Conservation (phyloP, 2,888 invertebrate genomes). For the Teinopalpus imperialis region DNA sequence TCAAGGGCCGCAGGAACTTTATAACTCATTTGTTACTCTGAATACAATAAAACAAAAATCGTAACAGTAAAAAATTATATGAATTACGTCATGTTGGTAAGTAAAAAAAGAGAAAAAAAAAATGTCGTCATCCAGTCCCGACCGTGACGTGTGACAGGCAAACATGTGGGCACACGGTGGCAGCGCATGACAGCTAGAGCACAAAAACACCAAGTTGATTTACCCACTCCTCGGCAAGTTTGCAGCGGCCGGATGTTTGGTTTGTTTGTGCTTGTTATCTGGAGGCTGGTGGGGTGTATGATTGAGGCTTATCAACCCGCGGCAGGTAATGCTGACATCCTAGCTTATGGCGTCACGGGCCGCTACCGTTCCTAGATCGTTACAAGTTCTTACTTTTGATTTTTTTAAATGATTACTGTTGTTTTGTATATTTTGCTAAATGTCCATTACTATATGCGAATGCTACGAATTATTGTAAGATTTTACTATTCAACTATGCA, state of each 20-base stretch:
- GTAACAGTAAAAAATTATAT: too few relatives aligned
- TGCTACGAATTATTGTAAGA: too few relatives aligned
- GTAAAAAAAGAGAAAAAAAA: background rate
- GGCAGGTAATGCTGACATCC: conserved; percentile 55
- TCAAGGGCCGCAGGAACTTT: too few relatives aligned
- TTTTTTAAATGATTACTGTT: conserved; percentile 24
- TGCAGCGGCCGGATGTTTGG: conserved; percentile 66
- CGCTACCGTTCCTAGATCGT: conserved; percentile 54
- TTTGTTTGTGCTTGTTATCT: conserved; percentile 64
- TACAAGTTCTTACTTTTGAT: conserved; percentile 11
- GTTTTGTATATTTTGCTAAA: conserved; percentile 11
- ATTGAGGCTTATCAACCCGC: conserved; percentile 61
- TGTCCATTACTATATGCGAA: too few relatives aligned
- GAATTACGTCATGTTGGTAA: too few relatives aligned
- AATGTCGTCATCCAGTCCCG: background rate
- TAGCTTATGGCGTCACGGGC: conserved; percentile 51
- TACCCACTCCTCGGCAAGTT: conserved; percentile 40
- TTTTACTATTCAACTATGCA: too few relatives aligned
- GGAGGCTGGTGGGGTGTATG: conserved; percentile 46
- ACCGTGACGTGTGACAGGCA: conserved; percentile 5
- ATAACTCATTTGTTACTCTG: too few relatives aligned
- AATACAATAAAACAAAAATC: too few relatives aligned
- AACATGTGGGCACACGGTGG: conserved; percentile 37
- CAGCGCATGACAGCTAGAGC: conserved; percentile 45
- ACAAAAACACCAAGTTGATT: conserved; percentile 46